A percentile compares a stretch with the other conserved stretches of the same genome.
Conservation (phyloP, 2,113 vertebrate genomes). For the Muscicapa adusta region DNA sequence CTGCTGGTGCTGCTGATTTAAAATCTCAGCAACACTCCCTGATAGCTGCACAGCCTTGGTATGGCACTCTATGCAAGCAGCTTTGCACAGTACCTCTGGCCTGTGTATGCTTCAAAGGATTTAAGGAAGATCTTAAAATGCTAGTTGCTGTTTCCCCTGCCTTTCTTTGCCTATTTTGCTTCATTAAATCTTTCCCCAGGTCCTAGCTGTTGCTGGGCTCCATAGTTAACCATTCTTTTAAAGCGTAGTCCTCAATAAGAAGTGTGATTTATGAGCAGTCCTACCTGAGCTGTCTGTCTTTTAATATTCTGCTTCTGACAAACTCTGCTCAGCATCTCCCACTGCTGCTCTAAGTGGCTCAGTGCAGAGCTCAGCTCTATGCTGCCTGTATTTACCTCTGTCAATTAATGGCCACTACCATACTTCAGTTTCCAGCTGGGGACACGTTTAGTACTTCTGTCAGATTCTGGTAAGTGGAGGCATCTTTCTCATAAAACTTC, state of each 20-base stretch:
- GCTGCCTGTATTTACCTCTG: neutral
- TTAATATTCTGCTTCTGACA: neutral
- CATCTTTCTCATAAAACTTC: neutral
- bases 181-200: neutral
- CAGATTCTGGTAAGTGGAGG: neutral
- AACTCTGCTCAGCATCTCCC: neutral
- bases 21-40: neutral
- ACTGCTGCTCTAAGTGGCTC: accelerated
- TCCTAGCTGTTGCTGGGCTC: accelerated
- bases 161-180: neutral
- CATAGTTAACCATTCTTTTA: neutral
- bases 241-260: neutral
- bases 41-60: neutral
- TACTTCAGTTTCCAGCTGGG: neutral
- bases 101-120: neutral
- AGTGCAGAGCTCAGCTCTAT: neutral
- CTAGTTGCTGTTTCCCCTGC: neutral
- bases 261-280: neutral
- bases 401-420: too few species aligned
- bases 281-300: neutral
- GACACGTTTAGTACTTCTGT: neutral
- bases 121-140: neutral
- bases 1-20: neutral
- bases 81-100: neutral
- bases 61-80: accelerated